Conservation (phyloP, 2,888 invertebrate genomes). For the Synergus japonicus region DNA sequence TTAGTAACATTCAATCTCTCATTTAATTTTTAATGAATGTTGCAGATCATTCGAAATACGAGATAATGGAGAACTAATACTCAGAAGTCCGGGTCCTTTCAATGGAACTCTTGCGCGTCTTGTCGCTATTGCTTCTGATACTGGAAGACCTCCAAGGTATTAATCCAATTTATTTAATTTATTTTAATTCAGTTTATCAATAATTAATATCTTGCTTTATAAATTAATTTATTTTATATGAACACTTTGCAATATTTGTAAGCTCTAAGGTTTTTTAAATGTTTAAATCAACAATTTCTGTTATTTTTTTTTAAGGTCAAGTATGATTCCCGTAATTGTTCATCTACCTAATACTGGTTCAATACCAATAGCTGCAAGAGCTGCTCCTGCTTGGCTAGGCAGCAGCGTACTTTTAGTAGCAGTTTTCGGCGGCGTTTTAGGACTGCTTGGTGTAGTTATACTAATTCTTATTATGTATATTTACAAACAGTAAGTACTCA, state of each 20-base stretch:
- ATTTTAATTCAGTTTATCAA: neutral
- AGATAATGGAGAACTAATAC: constrained; percentile 82
- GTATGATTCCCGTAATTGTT: constrained; percentile 78
- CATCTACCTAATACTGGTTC: constrained; percentile 75
- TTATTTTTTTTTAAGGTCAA: constrained; percentile 61
- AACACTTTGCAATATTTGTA: neutral
- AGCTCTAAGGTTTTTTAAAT: neutral
- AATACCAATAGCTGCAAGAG: constrained; percentile 75
- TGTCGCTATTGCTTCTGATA: constrained; percentile 90
- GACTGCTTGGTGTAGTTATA: constrained; percentile 86
- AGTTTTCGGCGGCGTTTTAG: constrained; percentile 85
- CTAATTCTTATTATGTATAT: constrained; percentile 88
- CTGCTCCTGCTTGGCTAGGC: constrained; percentile 78
- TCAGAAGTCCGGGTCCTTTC: constrained; percentile 73
- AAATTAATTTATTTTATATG: neutral
- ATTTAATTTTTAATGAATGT: constrained; percentile 43
- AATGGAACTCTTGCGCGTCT: constrained; percentile 83
- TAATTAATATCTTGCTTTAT: neutral
- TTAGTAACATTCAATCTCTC: neutral
- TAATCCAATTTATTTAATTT: neutral
- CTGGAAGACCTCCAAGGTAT: constrained; percentile 89
- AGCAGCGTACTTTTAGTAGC: constrained; percentile 80
- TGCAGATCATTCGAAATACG: constrained; percentile 83
- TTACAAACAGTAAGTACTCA: constrained; percentile 82
- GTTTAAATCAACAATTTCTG: neutral